Base-by-base conservation (phyloP, 2,797 vertebrate species). In the Spinibarbus caldwelli region DNA sequence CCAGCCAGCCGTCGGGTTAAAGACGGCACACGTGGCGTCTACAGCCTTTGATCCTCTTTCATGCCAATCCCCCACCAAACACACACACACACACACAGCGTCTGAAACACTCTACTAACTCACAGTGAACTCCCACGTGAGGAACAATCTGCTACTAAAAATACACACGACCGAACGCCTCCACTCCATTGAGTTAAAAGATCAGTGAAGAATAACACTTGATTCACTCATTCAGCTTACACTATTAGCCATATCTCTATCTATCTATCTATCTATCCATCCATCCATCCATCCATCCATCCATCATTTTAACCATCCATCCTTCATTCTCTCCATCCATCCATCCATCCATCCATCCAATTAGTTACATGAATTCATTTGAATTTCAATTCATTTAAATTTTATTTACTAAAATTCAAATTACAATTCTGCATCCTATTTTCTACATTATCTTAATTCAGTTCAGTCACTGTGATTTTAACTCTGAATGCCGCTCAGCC, bases 1-100 rank as follows among this genome's bases (percentile, higher is more conserved):
- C 62, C 43, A 45, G 87, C 64, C 88, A 87, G 71, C n/a, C 68
- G 84, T 80, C 88, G 87, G 88, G 85, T 78, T 80, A 90, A 90
- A 68, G 57, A 84, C 86, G 43, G n/a, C 78, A 59, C 57, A 86
- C 90, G 90, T 88, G 84, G 12, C 19, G 21, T 80, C 78, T 67
- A 47, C 26, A 66, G 78, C 78, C 62, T 80, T 66, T 91, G 89
- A 92, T 88, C 85, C 86, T 47, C 17, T 45, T 82, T 83, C 88
- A 86, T 87, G 47, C 3, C 62, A 36, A 49, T 64, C 62, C 26
- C 26, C 68, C 68, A 64, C 59, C 79, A 80, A 36, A 80, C 59
- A 67, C 87, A 38, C 34, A 26, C 6, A 66, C 66, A 72, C 78
- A 79, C 57, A 57, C 17, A 54, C 10, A 14, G 8, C 8, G 5